These are phyloP conservation scores for Ornithoptera alexandrae DNA, from an alignment of 2,888 invertebrate genomes.

Conservation along the genomic window DNA sequence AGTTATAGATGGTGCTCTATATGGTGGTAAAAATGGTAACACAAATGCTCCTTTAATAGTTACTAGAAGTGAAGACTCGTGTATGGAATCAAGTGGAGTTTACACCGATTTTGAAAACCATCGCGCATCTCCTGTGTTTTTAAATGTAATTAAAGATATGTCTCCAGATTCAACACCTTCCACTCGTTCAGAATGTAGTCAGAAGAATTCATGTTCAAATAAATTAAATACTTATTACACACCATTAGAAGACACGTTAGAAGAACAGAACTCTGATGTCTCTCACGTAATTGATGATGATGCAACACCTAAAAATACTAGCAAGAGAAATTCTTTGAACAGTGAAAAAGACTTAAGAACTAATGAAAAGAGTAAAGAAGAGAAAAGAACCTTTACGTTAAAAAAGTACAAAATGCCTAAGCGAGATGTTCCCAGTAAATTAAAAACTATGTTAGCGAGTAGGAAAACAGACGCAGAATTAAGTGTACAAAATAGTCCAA, in stretches of 20 bases:
- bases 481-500: slow-evolving; percentile 80
- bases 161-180: slow-evolving; percentile 84
- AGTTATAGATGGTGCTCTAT: slow-evolving; percentile 94
- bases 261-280: slow-evolving; percentile 50
- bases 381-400: slow-evolving; percentile 75
- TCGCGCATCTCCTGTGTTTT: slow-evolving; percentile 70
- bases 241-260: slow-evolving; percentile 51
- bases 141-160: slow-evolving; percentile 83
- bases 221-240: slow-evolving; percentile 56
- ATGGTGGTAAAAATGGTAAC: slow-evolving; percentile 84
- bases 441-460: slow-evolving; percentile 85
- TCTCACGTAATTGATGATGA: slow-evolving; percentile 52
- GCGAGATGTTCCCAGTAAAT: slow-evolving; percentile 87
- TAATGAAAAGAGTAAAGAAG: slow-evolving; percentile 72
- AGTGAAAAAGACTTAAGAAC: slow-evolving; percentile 63
- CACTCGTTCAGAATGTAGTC: slow-evolving; percentile 75
- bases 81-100: slow-evolving; percentile 94
- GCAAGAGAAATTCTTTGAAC: slow-evolving; percentile 70
- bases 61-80: slow-evolving; percentile 84
- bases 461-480: slow-evolving; percentile 75
- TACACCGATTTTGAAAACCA: slow-evolving; percentile 91
- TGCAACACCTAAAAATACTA: slow-evolving; percentile 62
- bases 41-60: slow-evolving; percentile 78
- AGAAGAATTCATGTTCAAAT: slow-evolving; percentile 63
- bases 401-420: slow-evolving; percentile 90